Base-by-base conservation (phyloP, 2,113 vertebrate species). In the Thalassoma bifasciatum region DNA sequence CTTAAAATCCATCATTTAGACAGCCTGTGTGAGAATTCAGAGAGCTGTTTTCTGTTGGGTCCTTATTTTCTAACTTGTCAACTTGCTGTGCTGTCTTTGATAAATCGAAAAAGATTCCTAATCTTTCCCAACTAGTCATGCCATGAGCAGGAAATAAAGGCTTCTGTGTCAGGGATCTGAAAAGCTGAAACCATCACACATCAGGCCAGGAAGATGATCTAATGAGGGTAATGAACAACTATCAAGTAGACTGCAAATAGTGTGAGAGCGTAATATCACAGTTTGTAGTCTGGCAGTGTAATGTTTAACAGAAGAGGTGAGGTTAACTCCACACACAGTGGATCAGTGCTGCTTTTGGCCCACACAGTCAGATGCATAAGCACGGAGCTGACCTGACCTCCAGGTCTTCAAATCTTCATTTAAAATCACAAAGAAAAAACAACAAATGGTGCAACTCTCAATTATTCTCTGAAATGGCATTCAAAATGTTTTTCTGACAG, bases 1-100 rank as follows among this genome's bases (percentile, higher is more conserved):
- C 68, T 67, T 24, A 58, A 71, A 79, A 84, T 82, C 72, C 61
- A 68, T 82, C 72, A 83, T 40, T 83, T 66, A 56, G 75, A 82
- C 70, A 64, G 6, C 23, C n/a, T 24, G 44, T 49, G 61, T 65
- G 30, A 61, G 42, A 64, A 72, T 64, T 53, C 66, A 36, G 21
- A 56, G 42, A 52, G 21, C 22, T 38, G 3, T 49, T 54, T 37
- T 64, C 37, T 21, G 57, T 40, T 3, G 51, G 17, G 30, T 56
- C 21, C 76, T 65, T 52, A 66, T 77, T 83, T 68, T 70, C n/a
- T 42, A 50, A 77, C 62, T 59, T 9, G 24, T 63, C 70, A 61
- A 37, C 65, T 58, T 49, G 54, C 64, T 49, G 46, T 10, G 58
- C 46, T 69, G 38, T 57, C 57, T 12, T 8, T 17, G 56, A 62